These are phyloP conservation scores for Cephalotes varians DNA, from an alignment of 2,888 invertebrate species.

Conservation along the genomic window DNA sequence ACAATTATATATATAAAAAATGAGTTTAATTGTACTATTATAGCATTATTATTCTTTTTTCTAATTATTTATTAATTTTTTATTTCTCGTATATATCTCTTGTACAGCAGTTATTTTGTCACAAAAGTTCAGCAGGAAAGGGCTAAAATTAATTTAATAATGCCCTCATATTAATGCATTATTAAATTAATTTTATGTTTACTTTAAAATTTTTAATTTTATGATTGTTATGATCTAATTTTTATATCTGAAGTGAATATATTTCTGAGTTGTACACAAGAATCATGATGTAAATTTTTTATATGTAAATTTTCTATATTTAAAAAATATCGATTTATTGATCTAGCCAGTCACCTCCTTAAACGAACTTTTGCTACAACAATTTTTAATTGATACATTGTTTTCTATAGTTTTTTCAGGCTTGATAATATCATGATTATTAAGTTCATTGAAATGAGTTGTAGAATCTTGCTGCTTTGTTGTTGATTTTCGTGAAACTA, in stretches of 20 bases:
- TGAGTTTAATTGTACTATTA: neutral
- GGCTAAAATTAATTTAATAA: neutral
- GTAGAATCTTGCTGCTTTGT: constrained; percentile 9
- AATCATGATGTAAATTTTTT: neutral
- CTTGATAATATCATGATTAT: neutral
- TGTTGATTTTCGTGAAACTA: constrained; percentile 14
- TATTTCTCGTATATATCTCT: neutral
- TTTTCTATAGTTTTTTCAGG: constrained; percentile 26
- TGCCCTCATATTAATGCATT: neutral
- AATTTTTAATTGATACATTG: neutral
- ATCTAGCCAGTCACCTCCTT: constrained; percentile 57
- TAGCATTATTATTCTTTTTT: neutral
- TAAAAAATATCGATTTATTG: neutral
- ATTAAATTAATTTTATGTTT: neutral
- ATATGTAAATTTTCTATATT: neutral
- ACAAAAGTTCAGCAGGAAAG: neutral
- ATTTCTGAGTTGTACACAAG: neutral
- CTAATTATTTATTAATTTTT: neutral
- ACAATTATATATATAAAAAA: neutral
- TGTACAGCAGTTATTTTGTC: neutral
- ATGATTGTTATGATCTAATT: neutral
- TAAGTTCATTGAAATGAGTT: neutral
- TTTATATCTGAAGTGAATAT: neutral
- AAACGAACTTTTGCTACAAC: neutral
- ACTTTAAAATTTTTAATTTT: neutral